Base-by-base conservation (phyloP, 2,888 invertebrate species). In the Hydropsyche betteni region DNA sequence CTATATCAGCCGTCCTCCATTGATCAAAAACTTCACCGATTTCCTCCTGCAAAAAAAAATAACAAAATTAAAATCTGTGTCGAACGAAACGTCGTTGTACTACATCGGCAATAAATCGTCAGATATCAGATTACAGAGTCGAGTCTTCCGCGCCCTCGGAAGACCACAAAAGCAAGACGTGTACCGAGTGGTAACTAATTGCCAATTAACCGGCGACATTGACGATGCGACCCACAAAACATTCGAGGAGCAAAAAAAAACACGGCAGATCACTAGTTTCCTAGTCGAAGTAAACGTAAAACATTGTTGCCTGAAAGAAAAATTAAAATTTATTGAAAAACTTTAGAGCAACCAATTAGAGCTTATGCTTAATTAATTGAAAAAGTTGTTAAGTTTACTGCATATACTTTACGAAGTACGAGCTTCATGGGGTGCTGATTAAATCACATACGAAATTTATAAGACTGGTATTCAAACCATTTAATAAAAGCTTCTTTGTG, bases 11-110 rank as follows among this genome's bases (percentile, higher is more conserved):
- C 2, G 73, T 74, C 58, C 80, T 78, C 82, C 83, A 82, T 77
- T 81, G 81, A 70, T 83, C 82, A 76, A 83, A 83, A 36, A 83
- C 83, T 78, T 83, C 83, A 44, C 83, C 83, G 58, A 83, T 82
- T 77, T 83, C 83, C 79, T 83, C 83, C 83, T 83, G 81, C 8
- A 80, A 81, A 69, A 58, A 79, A 79, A 72, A 80, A 14, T 68
- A 14, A 33, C 33, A 61, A 69, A 53, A 52, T 71, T 12, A 53
- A 34, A 53, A 44, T 71, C 50, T 52, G n/a, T 12, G 34, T 69
- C 69, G 69, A 69, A 33, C 5, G 10, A 33, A 5, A 55, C 12
- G 16, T 55, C 4, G 44, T 44, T 44, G 10, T 58, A 24, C 24
- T 24, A 24, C 58, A 58, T 58, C 58, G 58, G 68, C 36, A 68